Conservation (phyloP, 2,113 vertebrate genomes). For the Dissostichus mawsoni region DNA sequence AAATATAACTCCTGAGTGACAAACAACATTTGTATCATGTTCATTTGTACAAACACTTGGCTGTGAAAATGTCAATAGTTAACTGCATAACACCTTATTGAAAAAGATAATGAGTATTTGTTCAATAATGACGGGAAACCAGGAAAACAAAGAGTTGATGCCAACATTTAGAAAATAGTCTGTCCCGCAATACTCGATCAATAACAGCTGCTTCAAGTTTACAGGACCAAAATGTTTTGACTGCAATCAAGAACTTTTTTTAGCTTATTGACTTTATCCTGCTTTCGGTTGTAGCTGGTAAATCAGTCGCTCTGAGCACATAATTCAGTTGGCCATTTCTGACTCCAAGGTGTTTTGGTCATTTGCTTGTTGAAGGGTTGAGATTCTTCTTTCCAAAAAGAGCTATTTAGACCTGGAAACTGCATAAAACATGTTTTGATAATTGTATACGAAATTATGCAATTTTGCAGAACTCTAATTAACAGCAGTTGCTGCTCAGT, state of each 20-base stretch:
- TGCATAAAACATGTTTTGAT: background rate
- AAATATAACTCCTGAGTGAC: background rate
- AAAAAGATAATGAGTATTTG: slow-evolving; percentile 15
- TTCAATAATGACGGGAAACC: background rate
- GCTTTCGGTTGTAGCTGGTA: background rate
- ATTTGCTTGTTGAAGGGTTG: background rate
- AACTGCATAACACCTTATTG: slow-evolving; percentile 18
- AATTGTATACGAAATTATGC: background rate
- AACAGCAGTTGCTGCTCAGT: slow-evolving; percentile 1
- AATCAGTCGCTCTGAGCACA: no score
- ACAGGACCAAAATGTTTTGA: slow-evolving; percentile 20
- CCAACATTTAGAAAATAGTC: slow-evolving; percentile 3
- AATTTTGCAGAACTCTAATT: slow-evolving; percentile 7
- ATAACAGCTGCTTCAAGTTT: slow-evolving; percentile 45
- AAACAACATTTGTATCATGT: background rate
- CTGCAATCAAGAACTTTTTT: slow-evolving; percentile 17
- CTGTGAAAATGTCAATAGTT: background rate
- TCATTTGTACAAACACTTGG: background rate
- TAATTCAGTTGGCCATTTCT: background rate
- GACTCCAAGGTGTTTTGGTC: background rate
- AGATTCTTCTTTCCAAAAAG: background rate
- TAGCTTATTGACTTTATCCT: background rate
- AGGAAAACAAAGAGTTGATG: background rate
- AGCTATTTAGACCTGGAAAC: background rate
- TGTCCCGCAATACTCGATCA: slow-evolving; percentile 10